A percentile compares a stretch with the other conserved stretches of the same genome.
Conservation (phyloP, 2,113 vertebrate genomes). For the Arenaria interpres region DNA sequence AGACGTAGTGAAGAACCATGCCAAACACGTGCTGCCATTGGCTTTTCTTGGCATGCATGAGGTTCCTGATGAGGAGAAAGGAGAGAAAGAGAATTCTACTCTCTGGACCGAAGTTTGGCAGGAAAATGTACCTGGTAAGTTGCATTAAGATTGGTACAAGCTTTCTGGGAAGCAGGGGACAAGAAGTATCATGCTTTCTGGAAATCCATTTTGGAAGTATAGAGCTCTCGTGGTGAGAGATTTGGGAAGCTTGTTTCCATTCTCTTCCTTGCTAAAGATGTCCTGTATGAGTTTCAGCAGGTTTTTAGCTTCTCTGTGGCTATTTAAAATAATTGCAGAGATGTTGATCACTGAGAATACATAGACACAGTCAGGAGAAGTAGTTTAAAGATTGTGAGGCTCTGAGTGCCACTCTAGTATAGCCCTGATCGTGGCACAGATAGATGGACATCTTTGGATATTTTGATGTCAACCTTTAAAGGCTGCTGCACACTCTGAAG, state of each 20-base stretch:
- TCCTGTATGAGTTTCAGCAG: neutral
- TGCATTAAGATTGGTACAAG: neutral
- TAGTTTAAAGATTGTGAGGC: neutral
- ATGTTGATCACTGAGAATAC: neutral
- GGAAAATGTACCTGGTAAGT: slow-evolving; percentile 93
- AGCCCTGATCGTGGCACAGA: fast-evolving
- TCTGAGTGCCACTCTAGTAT: neutral
- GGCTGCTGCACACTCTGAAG: neutral
- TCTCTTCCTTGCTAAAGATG: neutral
- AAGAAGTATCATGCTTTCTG: neutral
- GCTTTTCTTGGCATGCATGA: slow-evolving; percentile 99
- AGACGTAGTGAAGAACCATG: slow-evolving; percentile 91
- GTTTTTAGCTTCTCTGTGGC: neutral
- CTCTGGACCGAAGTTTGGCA: slow-evolving; percentile 97
- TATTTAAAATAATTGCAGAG: neutral
- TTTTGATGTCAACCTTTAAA: neutral
- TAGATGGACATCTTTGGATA: neutral
- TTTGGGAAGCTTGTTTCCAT: neutral
- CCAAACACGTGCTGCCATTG: slow-evolving; percentile 87
- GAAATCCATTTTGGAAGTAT: neutral
- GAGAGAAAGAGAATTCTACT: slow-evolving; percentile 84
- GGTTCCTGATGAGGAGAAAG: slow-evolving; percentile 87
- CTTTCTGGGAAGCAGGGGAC: neutral
- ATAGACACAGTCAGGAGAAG: neutral
- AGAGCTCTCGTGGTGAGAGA: neutral